These are phyloP conservation scores for Coregonus ussuriensis DNA, from an alignment of 2,797 vertebrate genomes.

Conservation along the genomic window DNA sequence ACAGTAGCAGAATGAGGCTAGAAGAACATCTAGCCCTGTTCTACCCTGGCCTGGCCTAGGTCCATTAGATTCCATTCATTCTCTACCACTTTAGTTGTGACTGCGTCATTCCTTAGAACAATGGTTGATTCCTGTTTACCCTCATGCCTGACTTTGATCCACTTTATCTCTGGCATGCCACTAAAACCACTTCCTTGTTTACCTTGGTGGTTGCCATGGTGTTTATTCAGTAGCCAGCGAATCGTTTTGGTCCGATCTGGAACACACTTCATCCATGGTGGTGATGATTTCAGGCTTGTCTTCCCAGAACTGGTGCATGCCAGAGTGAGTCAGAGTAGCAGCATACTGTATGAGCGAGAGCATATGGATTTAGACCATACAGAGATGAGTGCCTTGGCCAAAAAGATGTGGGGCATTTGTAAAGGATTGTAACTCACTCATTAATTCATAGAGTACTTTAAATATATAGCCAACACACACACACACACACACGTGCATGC, in stretches of 20 bases:
- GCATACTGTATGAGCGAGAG: too few relatives aligned
- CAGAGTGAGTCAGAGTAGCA: too few relatives aligned
- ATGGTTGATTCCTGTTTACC: constrained; percentile 74
- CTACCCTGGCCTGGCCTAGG: constrained; percentile 44
- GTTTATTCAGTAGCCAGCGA: not conserved
- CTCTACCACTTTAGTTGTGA: constrained; percentile 35
- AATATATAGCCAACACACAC: too few relatives aligned
- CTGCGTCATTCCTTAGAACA: constrained; percentile 66
- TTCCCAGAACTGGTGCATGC: too few relatives aligned
- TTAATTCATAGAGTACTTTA: not conserved
- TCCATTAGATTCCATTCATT: constrained; percentile 67
- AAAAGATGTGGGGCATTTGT: not conserved
- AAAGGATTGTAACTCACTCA: not conserved
- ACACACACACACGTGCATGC: too few relatives aligned
- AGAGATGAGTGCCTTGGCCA: not conserved
- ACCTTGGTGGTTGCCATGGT: constrained; percentile 21
- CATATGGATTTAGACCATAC: not conserved
- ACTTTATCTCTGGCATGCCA: constrained; percentile 60
- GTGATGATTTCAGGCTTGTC: too few relatives aligned
- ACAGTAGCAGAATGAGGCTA: constrained; percentile 59
- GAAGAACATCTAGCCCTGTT: constrained; percentile 35
- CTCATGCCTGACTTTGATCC: constrained; percentile 49
- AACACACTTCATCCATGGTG: not conserved
- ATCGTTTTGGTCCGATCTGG: constrained; percentile 32
- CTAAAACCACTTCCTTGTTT: constrained; percentile 51